Conservation (phyloP, 2,797 vertebrate species). For the Pseudochirops corinnae region DNA sequence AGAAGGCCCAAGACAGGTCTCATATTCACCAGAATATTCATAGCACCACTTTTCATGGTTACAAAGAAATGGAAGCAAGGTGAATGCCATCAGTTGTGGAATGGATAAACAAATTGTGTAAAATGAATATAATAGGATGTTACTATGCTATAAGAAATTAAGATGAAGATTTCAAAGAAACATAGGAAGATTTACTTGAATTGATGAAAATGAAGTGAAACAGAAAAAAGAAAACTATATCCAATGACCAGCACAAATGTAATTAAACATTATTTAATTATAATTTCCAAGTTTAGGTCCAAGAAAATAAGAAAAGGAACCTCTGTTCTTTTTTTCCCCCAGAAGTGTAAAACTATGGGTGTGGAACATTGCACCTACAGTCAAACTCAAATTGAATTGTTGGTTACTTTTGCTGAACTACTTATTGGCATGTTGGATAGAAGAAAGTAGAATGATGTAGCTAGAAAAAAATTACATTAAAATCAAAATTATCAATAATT, state of each 20-base stretch:
- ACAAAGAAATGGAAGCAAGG: neutral
- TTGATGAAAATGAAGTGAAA: neutral
- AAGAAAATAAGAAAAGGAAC: neutral
- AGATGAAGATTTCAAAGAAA: neutral
- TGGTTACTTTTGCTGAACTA: no score
- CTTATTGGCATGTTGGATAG: no score
- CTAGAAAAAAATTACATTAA: no score
- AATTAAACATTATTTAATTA: neutral
- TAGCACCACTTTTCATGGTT: neutral
- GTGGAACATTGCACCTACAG: neutral
- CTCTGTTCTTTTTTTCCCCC: neutral
- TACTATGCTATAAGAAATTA: neutral
- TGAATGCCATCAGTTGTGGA: neutral
- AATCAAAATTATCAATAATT: neutral
- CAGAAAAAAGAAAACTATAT: neutral
- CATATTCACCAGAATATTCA: neutral
- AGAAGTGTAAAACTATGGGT: neutral
- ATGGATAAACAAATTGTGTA: neutral
- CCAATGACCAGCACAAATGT: neutral
- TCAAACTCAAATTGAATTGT: no score
- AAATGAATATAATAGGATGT: neutral
- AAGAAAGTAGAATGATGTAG: no score
- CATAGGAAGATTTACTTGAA: neutral
- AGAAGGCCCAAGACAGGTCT: neutral
- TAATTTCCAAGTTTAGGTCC: neutral